A percentile compares a stretch with the other conserved stretches of the same genome.
phyloP scores from a whole-genome alignment of 2,888 invertebrate genomes.

The Camponotus fellah region DNA sequence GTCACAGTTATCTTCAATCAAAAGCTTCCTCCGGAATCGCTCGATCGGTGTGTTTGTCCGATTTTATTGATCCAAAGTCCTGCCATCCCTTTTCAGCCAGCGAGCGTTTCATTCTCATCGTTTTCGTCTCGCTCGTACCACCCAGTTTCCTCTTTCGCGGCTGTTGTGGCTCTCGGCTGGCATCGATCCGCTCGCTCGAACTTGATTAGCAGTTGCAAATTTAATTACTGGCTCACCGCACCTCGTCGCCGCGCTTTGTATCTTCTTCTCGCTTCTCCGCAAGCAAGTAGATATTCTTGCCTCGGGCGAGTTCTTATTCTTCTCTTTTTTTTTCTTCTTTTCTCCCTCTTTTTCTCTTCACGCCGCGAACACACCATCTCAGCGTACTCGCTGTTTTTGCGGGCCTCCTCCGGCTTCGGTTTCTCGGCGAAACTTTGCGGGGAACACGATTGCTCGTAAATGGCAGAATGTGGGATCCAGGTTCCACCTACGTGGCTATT shows the following conservation, averaged over 20 bases:
- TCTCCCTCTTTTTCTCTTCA: slow-evolving; percentile 24
- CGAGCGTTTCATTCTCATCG: slow-evolving; percentile 22
- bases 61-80: slow-evolving; percentile 68
- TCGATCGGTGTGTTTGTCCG: slow-evolving; percentile 63
- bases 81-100: slow-evolving; percentile 21
- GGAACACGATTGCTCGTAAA: slow-evolving; percentile 58
- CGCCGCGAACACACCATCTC: slow-evolving; percentile 52
- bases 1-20: slow-evolving; percentile 75
- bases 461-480: slow-evolving; percentile 40
- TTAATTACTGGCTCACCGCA: slow-evolving; percentile 76
- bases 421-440: slow-evolving; percentile 58
- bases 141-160: slow-evolving; percentile 27
- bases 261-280: slow-evolving; percentile 37
- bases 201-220: slow-evolving; percentile 79
- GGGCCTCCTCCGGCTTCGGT: slow-evolving; percentile 26
- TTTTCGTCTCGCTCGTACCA: slow-evolving; percentile 17
- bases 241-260: slow-evolving; percentile 42
- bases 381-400: slow-evolving; percentile 24
- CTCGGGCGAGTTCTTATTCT: slow-evolving; percentile 9
- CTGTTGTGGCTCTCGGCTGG: slow-evolving; percentile 45
- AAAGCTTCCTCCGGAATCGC: slow-evolving; percentile 68
- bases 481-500: slow-evolving; percentile 18
- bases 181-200: slow-evolving; percentile 76
- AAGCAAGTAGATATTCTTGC: slow-evolving; percentile 22
- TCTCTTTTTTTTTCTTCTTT: slow-evolving; percentile 12